Percentiles rank a stretch among this genome's conserved stretches.
Evolutionary conservation across 2,113 vertebrate species (phyloP).

Genomic region (Rhinoptilus africanus): DNA sequence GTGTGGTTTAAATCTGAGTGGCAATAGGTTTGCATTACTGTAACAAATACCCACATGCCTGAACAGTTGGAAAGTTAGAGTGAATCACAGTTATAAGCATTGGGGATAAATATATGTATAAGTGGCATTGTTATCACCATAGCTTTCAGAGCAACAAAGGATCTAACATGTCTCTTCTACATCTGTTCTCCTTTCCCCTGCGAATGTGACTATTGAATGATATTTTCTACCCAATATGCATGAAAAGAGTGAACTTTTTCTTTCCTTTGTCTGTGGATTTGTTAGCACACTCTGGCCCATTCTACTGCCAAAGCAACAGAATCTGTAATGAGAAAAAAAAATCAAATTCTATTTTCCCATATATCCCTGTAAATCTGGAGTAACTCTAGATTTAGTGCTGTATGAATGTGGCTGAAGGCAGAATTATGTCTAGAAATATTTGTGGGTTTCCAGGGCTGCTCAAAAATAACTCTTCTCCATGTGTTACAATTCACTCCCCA

Average conservation of each 20-base stretch:
- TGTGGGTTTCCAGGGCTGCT: background rate
- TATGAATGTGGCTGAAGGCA: background rate
- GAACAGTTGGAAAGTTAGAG: conserved; percentile 52
- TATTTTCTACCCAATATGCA: background rate
- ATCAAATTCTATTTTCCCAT: background rate
- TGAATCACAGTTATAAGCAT: background rate
- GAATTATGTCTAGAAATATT: conserved; percentile 23
- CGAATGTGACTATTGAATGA: background rate
- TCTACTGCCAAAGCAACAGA: background rate
- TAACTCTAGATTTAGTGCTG: background rate
- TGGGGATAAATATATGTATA: background rate
- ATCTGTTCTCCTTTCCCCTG: conserved; percentile 19
- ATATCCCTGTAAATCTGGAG: background rate
- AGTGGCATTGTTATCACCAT: background rate
- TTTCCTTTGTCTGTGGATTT: background rate
- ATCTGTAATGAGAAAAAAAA: background rate
- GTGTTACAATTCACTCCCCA: background rate
- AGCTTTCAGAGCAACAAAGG: background rate
- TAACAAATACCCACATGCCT: conserved; percentile 45
- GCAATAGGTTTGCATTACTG: conserved; percentile 2
- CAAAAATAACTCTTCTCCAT: background rate
- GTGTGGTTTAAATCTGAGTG: conserved; percentile 47
- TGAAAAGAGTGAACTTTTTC: background rate
- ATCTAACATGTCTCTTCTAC: conserved; percentile 23
- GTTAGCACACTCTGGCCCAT: background rate